Evolutionary conservation across 2,797 vertebrate species (phyloP).

Genomic region (Notoglanidium macrostoma): DNA sequence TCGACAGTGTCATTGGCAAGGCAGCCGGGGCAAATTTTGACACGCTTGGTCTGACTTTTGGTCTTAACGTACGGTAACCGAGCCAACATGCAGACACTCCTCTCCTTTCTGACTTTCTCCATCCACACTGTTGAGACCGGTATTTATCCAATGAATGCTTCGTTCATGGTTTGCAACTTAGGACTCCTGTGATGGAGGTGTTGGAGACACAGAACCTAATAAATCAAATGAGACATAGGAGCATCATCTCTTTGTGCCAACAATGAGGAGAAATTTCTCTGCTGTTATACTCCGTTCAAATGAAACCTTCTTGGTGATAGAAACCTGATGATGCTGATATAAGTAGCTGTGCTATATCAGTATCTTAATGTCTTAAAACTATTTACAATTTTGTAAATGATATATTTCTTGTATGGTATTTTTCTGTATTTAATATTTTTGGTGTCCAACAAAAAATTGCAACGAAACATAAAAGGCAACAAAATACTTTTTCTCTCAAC

Average conservation of each 20-base stretch:
- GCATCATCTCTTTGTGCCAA: neutral
- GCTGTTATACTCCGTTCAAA: neutral
- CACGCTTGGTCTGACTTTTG: no score
- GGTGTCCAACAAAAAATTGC: neutral
- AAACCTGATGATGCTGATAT: neutral
- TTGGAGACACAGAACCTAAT: neutral
- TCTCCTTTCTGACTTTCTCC: neutral
- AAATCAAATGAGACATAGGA: neutral
- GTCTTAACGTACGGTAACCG: neutral
- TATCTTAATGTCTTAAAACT: neutral
- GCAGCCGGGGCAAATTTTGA: no score
- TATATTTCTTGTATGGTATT: neutral
- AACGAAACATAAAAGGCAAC: neutral
- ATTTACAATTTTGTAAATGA: neutral
- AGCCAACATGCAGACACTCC: neutral
- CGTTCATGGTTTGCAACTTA: neutral
- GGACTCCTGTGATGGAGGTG: neutral
- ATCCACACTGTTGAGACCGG: neutral
- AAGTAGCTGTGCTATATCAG: neutral
- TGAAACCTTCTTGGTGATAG: neutral
- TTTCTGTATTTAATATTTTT: neutral
- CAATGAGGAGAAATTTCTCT: neutral
- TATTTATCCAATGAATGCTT: neutral
- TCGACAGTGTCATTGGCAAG: no score
- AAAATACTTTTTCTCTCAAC: neutral